Base-by-base conservation (phyloP, 2,888 invertebrate genomes). In the Mechanitis messenoides region DNA sequence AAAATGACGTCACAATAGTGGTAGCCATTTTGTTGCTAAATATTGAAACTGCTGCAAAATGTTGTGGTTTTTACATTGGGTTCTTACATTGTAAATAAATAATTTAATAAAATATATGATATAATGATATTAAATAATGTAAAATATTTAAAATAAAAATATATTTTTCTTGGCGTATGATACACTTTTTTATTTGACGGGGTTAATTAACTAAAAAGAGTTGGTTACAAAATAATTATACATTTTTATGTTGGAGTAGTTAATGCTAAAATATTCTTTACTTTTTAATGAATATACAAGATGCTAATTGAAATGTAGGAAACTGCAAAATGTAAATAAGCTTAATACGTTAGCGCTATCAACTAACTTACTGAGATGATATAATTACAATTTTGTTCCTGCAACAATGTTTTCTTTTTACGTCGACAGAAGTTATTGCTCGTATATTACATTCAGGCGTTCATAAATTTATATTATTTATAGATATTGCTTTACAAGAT, bases 391-490 rank as follows among this genome's bases (percentile, higher is more conserved):
- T 20, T 20, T 31, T 11, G 11, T 31, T 31, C 50, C 50, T 31
- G 50, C 7, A n/a, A 11, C 6, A 58, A 42, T 53, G 11, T 42
- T 53, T 45, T 55, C 45, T 35, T 5, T 54, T 55, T 46, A 33
- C 50, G 35, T 33, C 11, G 20, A 46, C n/a, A 35, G 28, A 31
- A 46, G 42, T 55, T 28, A 45, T 55, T 59, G 59, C 59, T 54
- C 35, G 2, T 55, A 35, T 31, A 35, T 45, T 55, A 54, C 46
- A 2, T 11, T 7, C 35, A 60, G 60, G 55, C 55, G 42, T n/a
- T 35, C 12, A 58, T 50, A 50, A 31, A 47, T 50, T 50, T 31
- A 50, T 7, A 50, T 50, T 9, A 31, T 31, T 47, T 47, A 42
- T 42, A 9, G 42, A 9, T 42, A 42, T 42, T 20, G 20, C 20